Base-by-base conservation (phyloP, 2,888 invertebrate species). In the Ichneumoninae sp. region DNA sequence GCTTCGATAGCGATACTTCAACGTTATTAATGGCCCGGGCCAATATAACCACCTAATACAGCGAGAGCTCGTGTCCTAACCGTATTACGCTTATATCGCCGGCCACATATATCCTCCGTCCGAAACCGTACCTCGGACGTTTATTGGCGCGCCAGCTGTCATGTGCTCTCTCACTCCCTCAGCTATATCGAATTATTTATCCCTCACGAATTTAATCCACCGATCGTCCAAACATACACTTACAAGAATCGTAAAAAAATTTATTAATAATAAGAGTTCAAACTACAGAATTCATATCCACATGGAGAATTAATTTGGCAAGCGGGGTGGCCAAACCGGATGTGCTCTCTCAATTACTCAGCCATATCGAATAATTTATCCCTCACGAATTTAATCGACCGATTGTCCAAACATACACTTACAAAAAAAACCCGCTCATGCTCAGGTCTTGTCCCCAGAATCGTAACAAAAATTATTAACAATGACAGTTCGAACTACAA, bases 41-140 rank as follows among this genome's bases (percentile, higher is more conserved):
- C 91, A 89, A 91, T 92, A 91, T 91, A 91, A 90, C 90, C 86
- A 86, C 84, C 90, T 90, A 89, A 92, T 92, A 91, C 89, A 90
- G 89, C 89, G 86, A 88, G 80, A 80, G 54, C 83, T 87, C 82
- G 70, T 75, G 83, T 87, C 83, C 79, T 88, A 88, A 88, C 87
- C 85, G 81, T 85, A 87, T 89, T 89, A 88, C 79, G 69, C 52
- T 70, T 76, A 65, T 78, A 66, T 63, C 66, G 52, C 52, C 66
- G 68, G 33, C 69, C 5, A 30, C 22, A 63, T 63, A 30, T 74
- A 83, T 60, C 36, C 47, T 36, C 26, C 22, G 52, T 6, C 30
- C 63, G 57, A 19, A 7, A 47, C 73, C 76, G 50, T 66, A 70
- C 47, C 52, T 75, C 74, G 75, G 83, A 88, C 83, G 76, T 88